Evolutionary conservation across 2,113 vertebrate genomes (phyloP), one percentile per base, ranked within the genome.

Genomic region (Copsychus sechellarum): DNA sequence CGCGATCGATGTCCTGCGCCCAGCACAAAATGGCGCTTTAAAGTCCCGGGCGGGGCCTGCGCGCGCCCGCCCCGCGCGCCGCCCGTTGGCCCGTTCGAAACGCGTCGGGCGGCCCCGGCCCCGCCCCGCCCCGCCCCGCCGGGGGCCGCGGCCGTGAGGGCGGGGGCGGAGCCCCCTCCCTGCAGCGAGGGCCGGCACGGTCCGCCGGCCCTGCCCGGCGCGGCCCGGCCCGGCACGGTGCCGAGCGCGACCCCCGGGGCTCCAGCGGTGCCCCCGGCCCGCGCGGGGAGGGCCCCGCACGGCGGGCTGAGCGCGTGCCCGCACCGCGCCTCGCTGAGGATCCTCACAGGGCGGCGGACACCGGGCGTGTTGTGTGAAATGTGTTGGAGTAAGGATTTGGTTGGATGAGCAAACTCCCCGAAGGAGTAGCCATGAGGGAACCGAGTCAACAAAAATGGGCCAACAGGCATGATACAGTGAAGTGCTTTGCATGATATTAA

Each of bases 11-110:
- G 79, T 50, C 80, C 96, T 54, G 72, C 81, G 94, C 94, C 94
- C 83, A 45, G 92, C 86, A 96, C 97, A 98, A 98, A 95, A 98
- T 98, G 98, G 98, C 97, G 97, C 86, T 95, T 96, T 94, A 97
- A 97, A 88, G 8, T 62, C 79, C 82, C 90, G 78, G 93, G 95
- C 89, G 84, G 91, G 86, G 88, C 84, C 90, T 70, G 34, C 48
- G 53, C 78, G 31, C 36, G 54, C 81, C 38, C 92, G 85, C 86
- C 81, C 88, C 84, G 89, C 92, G 84, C 91, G 57, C 89, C 54
- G 81, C 84, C 94, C 92, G 88, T 88, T 96, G 93, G 96, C 33
- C 80, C 77, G 88, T 97, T 96, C 94, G 95, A 97, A 97, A 86
- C 20, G 74, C 96, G 88, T 94, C 79, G 47, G n/a, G 60, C 16